Percentiles rank a stretch among this genome's conserved stretches.
phyloP scores from a whole-genome alignment of 2,113 vertebrate genomes.

The Nerophis ophidion region DNA sequence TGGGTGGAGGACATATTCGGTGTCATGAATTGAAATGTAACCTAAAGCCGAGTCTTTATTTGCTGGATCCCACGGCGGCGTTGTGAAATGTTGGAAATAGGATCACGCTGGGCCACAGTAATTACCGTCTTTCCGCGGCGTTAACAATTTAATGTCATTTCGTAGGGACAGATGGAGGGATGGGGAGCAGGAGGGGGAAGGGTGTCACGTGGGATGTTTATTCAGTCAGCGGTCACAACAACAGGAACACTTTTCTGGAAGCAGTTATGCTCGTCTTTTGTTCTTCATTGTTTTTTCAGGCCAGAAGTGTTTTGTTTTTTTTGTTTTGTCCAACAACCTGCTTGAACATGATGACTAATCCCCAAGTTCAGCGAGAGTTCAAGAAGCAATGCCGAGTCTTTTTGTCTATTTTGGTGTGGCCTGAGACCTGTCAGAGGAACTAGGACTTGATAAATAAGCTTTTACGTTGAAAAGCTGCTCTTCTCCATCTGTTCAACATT shows the following conservation, averaged over 20 bases:
- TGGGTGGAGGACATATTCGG: slow-evolving; percentile 62
- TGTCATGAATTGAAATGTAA: slow-evolving; percentile 83
- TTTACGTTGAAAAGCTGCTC: slow-evolving; percentile 45
- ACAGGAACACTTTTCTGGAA: background rate
- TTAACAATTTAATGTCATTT: slow-evolving; percentile 98
- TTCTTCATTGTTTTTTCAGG: background rate
- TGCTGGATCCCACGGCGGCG: slow-evolving; percentile 77
- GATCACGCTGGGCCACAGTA: slow-evolving; percentile 70
- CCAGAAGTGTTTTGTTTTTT: background rate
- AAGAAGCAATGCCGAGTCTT: slow-evolving; percentile 22
- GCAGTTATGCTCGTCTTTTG: background rate
- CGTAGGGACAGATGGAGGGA: slow-evolving; percentile 60
- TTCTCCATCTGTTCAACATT: background rate
- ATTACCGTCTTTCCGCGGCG: slow-evolving; percentile 78
- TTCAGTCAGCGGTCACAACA: background rate
- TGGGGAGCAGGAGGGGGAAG: background rate
- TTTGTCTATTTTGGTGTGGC: slow-evolving; percentile 8
- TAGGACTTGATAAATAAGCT: slow-evolving; percentile 36
- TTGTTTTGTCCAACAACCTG: slow-evolving; percentile 3
- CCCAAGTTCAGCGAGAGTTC: slow-evolving; percentile 20
- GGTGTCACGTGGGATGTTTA: background rate
- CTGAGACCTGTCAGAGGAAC: slow-evolving; percentile 33
- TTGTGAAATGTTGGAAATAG: slow-evolving; percentile 82
- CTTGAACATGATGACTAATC: slow-evolving; percentile 13
- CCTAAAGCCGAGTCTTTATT: slow-evolving; percentile 71